Evolutionary conservation across 1,140 invertebrate species (phyloP).

Genomic region (Calycopis cecrops): DNA sequence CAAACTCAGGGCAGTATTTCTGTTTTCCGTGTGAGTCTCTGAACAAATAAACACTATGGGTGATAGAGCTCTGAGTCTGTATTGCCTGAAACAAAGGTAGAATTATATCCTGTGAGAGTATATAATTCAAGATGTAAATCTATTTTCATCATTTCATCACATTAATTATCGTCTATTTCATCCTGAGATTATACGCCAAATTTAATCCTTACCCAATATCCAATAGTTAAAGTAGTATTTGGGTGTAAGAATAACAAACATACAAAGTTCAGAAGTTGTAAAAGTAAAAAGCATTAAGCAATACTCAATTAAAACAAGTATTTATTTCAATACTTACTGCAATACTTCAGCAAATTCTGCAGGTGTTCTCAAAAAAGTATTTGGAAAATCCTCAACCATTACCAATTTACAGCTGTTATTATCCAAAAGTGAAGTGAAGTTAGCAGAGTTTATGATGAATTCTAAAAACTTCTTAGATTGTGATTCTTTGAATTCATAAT

Average conservation of each 20-base stretch:
- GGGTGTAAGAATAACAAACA: no score
- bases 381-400: slow-evolving; percentile 86
- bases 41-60: slow-evolving; percentile 84
- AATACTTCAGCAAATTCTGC: slow-evolving; percentile 78
- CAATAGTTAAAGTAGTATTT: no score
- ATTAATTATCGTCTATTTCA: no score
- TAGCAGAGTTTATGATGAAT: slow-evolving; percentile 80
- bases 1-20: slow-evolving; percentile 77
- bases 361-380: slow-evolving; percentile 78
- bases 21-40: slow-evolving; percentile 76
- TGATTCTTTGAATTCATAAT: slow-evolving; percentile 65
- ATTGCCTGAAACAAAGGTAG: slow-evolving; percentile 74
- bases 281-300: background rate
- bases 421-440: slow-evolving; percentile 80
- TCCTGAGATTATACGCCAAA: no score
- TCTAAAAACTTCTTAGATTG: slow-evolving; percentile 81
- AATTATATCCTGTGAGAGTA: no score
- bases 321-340: slow-evolving; percentile 73
- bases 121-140: no score
- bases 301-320: slow-evolving; percentile 1
- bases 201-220: no score
- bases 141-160: no score
- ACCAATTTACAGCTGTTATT: slow-evolving; percentile 76
- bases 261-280: no score
- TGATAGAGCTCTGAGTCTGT: slow-evolving; percentile 77